Evolutionary conservation across 2,113 vertebrate species (phyloP).

Genomic region (Myotis lucifugus): DNA sequence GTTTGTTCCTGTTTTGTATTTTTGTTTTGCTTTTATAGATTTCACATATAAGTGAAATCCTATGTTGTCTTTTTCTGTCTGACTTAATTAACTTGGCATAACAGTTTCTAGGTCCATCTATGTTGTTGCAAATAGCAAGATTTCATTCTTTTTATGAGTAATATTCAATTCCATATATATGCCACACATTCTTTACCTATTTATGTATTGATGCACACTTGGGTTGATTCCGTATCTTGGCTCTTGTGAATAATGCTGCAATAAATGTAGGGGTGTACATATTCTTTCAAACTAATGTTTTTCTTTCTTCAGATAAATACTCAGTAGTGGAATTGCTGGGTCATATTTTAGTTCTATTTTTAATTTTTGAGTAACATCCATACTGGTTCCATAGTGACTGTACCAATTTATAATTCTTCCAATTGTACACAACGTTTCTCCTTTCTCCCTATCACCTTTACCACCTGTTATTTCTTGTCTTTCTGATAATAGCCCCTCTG

Average conservation of each 20-base stretch:
- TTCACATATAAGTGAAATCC: neutral
- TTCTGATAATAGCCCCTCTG: neutral
- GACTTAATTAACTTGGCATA: neutral
- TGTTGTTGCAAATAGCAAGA: neutral
- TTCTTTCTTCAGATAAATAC: neutral
- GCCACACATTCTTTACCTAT: neutral
- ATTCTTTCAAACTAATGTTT: neutral
- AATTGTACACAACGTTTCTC: too few species aligned
- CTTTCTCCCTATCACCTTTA: neutral
- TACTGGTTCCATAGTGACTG: neutral
- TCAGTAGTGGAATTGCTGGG: neutral
- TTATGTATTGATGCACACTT: neutral
- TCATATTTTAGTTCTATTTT: neutral
- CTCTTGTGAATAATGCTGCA: neutral
- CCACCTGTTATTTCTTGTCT: neutral
- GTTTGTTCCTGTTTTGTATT: neutral
- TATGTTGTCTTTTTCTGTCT: neutral
- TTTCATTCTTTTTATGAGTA: neutral
- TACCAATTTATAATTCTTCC: neutral
- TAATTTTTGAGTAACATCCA: neutral
- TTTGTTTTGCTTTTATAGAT: neutral
- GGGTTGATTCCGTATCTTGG: neutral
- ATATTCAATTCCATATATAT: neutral
- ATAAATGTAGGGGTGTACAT: neutral
- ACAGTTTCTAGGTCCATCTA: neutral